Evolutionary conservation across 2,113 vertebrate genomes (phyloP), one percentile per base, ranked within the genome.

Genomic region (Lynx canadensis): DNA sequence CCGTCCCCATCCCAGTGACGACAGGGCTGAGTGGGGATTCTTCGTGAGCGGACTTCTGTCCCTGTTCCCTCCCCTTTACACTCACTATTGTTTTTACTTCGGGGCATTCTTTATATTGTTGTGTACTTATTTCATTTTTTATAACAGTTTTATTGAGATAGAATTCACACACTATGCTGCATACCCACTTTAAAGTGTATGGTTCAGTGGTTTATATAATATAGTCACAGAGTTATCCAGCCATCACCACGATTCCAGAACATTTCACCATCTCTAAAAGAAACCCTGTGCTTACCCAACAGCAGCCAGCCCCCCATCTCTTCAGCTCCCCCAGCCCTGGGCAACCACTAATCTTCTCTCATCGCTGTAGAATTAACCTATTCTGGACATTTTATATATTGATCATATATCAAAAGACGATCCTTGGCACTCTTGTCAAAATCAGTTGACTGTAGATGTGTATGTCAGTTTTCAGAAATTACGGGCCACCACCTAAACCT

Each of bases 1-100:
- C 69, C 4, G 11, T 6, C 5, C 18, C 0, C 15, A 10, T 48
- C 25, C 68, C 23, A 1, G 11, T 2, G 25, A 2, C 0, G 29
- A 8, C 65, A 4, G 33, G 38, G 33, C 86, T 25, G 14, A n/a
- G 48, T 3, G 16, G 13, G 9, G 33, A 21, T 66, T 66, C 60
- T 73, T 36, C 74, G 21, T 21, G 4, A 23, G 48, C 66, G 1
- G 18, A 8, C 16, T 27, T 36, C 14, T 65, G n/a, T 38, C 8
- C 13, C 2, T 31, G 1, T 3, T 0, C 57, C 84, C 13, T 79
- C 16, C 63, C 5, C 33, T 68, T n/a, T 33, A 60, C 10, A 25
- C 29, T n/a, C 11, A 10, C 29, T 68, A 18, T 25, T 27, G 41
- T 91, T 86, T 33, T 14, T 86, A 69, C 15, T 55, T 41, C 57